Percentiles rank a stretch among this genome's conserved stretches.
These are phyloP conservation scores for Dicerorhinus sumatrensis DNA, from an alignment of 2,113 vertebrate species.

Conservation along the genomic window DNA sequence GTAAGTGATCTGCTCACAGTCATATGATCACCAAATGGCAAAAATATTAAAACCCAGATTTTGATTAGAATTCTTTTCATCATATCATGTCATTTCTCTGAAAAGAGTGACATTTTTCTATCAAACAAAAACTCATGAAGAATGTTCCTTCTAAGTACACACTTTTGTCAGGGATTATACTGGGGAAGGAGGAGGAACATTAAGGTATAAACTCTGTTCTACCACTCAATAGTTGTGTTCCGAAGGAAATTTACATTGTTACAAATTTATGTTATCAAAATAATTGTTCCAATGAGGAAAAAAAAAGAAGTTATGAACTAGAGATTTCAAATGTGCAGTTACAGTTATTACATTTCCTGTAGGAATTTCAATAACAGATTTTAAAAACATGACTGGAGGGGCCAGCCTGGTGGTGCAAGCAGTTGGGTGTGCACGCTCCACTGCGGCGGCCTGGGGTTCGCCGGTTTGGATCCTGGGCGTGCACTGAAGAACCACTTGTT, in stretches of 20 bases:
- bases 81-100: not conserved
- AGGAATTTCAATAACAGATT: not conserved
- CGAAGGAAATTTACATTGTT: not conserved
- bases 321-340: slow-evolving; percentile 4
- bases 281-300: not conserved
- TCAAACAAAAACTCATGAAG: not conserved
- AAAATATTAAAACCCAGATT: not conserved
- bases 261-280: not conserved
- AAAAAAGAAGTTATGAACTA: not conserved
- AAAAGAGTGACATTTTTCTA: not conserved
- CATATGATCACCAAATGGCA: not conserved
- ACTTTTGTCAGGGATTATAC: not conserved
- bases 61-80: not conserved
- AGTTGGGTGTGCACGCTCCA: no score
- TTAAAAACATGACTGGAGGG: not conserved
- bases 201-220: not conserved
- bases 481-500: no score
- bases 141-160: not conserved
- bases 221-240: not conserved
- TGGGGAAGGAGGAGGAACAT: not conserved
- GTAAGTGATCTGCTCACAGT: not conserved
- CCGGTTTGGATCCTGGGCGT: no score
- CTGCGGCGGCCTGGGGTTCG: no score
- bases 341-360: not conserved
- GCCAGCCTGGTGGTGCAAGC: no score